Evolutionary conservation across 2,888 invertebrate genomes (phyloP).

Genomic region (Drosophila anomalipes): DNA sequence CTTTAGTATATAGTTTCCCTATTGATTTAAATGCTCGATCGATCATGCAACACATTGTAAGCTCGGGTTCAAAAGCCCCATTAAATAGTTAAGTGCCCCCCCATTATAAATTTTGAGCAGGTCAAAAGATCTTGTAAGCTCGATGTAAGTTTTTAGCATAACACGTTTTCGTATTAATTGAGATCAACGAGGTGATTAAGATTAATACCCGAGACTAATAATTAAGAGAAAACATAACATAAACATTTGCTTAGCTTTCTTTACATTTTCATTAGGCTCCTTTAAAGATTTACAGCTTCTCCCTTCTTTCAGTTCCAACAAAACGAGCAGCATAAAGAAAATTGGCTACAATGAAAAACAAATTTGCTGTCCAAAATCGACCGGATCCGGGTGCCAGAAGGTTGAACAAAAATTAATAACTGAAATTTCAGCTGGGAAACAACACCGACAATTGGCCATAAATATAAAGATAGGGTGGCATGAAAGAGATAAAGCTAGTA

Average conservation of each 20-base stretch:
- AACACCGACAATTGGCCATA: slow-evolving; percentile 55
- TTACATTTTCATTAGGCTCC: background rate
- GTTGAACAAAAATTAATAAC: slow-evolving; percentile 64
- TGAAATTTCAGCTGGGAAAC: slow-evolving; percentile 41
- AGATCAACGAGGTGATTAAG: background rate
- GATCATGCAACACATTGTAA: too few relatives aligned
- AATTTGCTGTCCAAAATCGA: slow-evolving; percentile 29
- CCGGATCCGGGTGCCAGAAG: slow-evolving; percentile 33
- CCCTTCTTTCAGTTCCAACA: background rate
- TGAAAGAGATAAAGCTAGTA: slow-evolving; percentile 7
- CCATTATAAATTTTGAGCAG: background rate
- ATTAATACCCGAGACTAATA: background rate
- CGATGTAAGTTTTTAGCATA: slow-evolving; percentile 20
- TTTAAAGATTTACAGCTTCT: background rate
- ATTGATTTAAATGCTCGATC: background rate
- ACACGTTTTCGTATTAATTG: slow-evolving; percentile 6
- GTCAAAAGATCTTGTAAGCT: slow-evolving; percentile 10
- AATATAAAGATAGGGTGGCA: slow-evolving; percentile 39
- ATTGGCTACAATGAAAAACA: slow-evolving; percentile 31
- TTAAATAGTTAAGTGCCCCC: slow-evolving; percentile 3
- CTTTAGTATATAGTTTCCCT: background rate
- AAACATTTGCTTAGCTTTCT: background rate
- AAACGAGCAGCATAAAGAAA: slow-evolving; percentile 25
- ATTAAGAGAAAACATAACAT: background rate
- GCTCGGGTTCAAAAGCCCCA: slow-evolving; percentile 26